phyloP scores from a whole-genome alignment of 30 jellyfish, hydroid and myxozoan species.

The Cassiopea andromeda region DNA sequence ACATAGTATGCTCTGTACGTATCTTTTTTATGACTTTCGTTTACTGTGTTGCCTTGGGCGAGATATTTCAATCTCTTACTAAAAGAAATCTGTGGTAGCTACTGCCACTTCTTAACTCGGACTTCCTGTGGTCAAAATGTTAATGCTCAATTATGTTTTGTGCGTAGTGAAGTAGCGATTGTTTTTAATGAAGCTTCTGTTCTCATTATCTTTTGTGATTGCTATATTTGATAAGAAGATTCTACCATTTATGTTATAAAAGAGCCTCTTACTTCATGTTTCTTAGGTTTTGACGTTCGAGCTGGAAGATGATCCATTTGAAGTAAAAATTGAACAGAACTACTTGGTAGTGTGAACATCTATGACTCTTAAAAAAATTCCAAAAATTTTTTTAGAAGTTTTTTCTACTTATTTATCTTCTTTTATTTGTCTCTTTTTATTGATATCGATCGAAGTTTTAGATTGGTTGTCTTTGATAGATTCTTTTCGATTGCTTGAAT shows the following conservation, averaged over 20 bases:
- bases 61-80: neutral
- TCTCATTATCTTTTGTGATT: neutral
- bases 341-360: slow-evolving; percentile 67
- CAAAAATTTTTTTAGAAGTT: neutral
- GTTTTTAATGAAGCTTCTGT: neutral
- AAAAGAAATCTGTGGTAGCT: neutral
- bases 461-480: no score
- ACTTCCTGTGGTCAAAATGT: no score
- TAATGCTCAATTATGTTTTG: neutral
- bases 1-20: slow-evolving; percentile 71
- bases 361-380: neutral
- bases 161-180: neutral
- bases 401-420: neutral
- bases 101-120: no score
- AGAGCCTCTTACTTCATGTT: neutral
- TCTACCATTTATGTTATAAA: neutral
- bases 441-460: no score
- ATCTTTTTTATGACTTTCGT: neutral
- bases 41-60: neutral
- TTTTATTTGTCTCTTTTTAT: no score
- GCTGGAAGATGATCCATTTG: slow-evolving; percentile 94
- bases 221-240: neutral
- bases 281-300: slow-evolving; percentile 72
- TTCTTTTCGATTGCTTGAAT: no score
- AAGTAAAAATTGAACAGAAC: slow-evolving; percentile 75